These are phyloP conservation scores for Artemia sp. DNA, from an alignment of 2,888 invertebrate genomes.

Conservation along the genomic window DNA sequence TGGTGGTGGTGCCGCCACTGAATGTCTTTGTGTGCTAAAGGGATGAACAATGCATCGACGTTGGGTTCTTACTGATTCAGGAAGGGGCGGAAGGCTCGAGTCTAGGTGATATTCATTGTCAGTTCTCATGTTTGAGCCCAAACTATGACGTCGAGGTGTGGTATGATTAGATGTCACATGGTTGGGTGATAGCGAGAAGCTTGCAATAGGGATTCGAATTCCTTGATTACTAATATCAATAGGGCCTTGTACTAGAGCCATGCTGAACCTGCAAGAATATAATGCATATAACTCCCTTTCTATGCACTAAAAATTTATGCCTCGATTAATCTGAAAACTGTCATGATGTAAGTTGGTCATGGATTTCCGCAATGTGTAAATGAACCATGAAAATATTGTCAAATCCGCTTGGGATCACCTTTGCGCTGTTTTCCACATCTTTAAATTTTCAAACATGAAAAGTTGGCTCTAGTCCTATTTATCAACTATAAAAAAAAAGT, in stretches of 20 bases:
- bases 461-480: no score
- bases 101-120: slow-evolving; percentile 6
- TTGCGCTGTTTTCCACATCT: no score
- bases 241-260: slow-evolving; percentile 13
- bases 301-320: no score
- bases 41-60: slow-evolving; percentile 1
- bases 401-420: no score
- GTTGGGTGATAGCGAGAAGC: not conserved
- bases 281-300: no score
- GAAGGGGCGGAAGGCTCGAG: slow-evolving; percentile 1
- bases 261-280: not conserved
- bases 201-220: not conserved
- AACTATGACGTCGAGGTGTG: not conserved
- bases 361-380: no score
- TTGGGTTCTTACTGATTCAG: slow-evolving; percentile 1
- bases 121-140: slow-evolving; percentile 4
- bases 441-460: no score
- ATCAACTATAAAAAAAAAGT: no score
- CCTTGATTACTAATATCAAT: slow-evolving; percentile 7
- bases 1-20: not conserved
- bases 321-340: no score
- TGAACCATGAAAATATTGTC: no score
- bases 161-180: slow-evolving; percentile 3
- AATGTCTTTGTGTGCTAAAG: not conserved
- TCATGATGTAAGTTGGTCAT: no score